These are phyloP conservation scores for Chunga burmeisteri DNA, from an alignment of 2,113 vertebrate species.

Conservation along the genomic window DNA sequence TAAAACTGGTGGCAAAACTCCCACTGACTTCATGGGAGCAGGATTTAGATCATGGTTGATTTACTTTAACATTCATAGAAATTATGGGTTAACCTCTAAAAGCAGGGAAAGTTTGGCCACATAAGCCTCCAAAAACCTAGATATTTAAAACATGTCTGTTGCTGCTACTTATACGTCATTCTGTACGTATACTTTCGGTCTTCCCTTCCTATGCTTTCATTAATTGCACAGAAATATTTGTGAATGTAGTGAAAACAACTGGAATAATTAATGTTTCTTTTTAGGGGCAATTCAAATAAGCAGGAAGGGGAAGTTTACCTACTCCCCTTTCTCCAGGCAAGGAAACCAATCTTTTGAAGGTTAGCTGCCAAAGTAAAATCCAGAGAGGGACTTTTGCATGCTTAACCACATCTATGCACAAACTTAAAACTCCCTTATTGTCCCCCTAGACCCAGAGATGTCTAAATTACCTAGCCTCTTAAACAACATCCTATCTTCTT, in stretches of 20 bases:
- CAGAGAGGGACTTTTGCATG: background rate
- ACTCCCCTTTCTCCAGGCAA: background rate
- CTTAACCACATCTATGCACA: background rate
- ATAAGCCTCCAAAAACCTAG: background rate
- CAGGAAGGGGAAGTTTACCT: background rate
- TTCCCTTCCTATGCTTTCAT: background rate
- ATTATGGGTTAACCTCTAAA: constrained; percentile 27
- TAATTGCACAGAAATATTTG: background rate
- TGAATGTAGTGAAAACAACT: background rate
- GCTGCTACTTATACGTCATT: background rate
- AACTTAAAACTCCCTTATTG: background rate
- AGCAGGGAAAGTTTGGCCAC: background rate
- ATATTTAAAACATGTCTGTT: background rate
- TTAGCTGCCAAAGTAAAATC: background rate
- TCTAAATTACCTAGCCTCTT: background rate
- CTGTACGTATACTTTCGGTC: background rate
- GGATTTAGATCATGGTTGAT: constrained; percentile 5
- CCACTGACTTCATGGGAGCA: constrained; percentile 33
- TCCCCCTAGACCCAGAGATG: background rate
- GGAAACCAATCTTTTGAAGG: background rate
- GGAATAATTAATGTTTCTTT: background rate
- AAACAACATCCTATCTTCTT: background rate
- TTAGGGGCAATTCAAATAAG: background rate
- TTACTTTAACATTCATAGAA: constrained; percentile 17
- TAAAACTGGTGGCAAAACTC: constrained; percentile 33